Percentiles rank a stretch among this genome's conserved stretches.
Evolutionary conservation across 2,113 vertebrate genomes (phyloP).

Genomic region (Archocentrus centrarchus): DNA sequence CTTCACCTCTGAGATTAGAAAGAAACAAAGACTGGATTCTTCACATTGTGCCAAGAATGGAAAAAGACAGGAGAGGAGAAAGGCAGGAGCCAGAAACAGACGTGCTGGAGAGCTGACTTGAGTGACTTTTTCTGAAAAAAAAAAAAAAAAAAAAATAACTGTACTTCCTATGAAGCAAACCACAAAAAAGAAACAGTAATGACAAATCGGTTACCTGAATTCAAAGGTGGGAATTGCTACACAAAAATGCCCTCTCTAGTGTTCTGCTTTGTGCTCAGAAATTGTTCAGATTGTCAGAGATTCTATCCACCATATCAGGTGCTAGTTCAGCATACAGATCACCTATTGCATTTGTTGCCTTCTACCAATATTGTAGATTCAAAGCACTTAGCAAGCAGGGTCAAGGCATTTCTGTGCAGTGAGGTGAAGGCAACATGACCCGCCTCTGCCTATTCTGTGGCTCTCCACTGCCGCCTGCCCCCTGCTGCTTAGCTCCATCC

Average conservation of each 20-base stretch:
- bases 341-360: constrained; percentile 54
- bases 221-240: not conserved
- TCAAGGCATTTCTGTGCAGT: constrained; percentile 64
- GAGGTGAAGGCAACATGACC: constrained; percentile 71
- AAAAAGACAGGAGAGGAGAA: constrained; percentile 41
- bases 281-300: constrained; percentile 10
- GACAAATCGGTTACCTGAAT: not conserved
- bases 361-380: constrained; percentile 44
- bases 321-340: constrained; percentile 48
- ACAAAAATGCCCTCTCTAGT: not conserved
- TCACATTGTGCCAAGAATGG: constrained; percentile 66
- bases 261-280: constrained; percentile 12
- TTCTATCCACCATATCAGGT: constrained; percentile 7
- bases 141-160: not conserved
- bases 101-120: constrained; percentile 40
- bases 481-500: constrained; percentile 29
- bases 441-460: constrained; percentile 44
- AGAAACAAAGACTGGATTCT: constrained; percentile 70
- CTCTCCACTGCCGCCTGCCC: constrained; percentile 16
- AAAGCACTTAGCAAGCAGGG: constrained; percentile 52
- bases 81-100: constrained; percentile 51
- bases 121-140: constrained; percentile 44
- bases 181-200: not conserved
- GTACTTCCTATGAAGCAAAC: constrained; percentile 8
- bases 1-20: constrained; percentile 73